A percentile compares a stretch with the other conserved stretches of the same genome.
phyloP scores from a whole-genome alignment of 2,113 vertebrate species.

The Leuciscus idus region DNA sequence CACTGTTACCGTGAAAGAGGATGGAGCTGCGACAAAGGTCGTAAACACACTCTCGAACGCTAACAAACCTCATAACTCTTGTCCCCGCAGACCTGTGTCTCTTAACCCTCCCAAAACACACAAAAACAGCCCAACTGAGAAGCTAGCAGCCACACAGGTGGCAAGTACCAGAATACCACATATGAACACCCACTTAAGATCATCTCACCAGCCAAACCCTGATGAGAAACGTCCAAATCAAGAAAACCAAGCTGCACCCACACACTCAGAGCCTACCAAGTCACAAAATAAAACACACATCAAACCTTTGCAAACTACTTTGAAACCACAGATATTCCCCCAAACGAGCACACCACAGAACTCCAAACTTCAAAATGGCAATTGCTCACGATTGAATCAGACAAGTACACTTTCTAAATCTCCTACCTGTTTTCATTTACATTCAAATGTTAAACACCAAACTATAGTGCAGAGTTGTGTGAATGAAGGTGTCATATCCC shows the following conservation, averaged over 20 bases:
- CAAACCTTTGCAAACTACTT: constrained; percentile 16
- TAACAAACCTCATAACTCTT: constrained; percentile 33
- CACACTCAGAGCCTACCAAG: constrained; percentile 21
- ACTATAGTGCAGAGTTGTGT: constrained; percentile 27
- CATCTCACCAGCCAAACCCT: not conserved
- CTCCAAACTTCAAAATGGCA: constrained; percentile 24
- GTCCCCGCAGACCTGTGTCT: not conserved
- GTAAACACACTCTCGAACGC: constrained; percentile 3
- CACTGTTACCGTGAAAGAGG: constrained; percentile 17
- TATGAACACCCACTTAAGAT: not conserved
- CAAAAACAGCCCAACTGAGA: constrained; percentile 16
- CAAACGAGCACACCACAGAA: constrained; percentile 26
- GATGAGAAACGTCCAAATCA: constrained; percentile 12
- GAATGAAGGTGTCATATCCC: constrained; percentile 29
- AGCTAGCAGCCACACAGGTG: not conserved
- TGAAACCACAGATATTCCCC: constrained; percentile 14
- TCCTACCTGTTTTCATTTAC: constrained; percentile 1
- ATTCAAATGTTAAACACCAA: constrained; percentile 29
- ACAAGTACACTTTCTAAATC: constrained; percentile 16
- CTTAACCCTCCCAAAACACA: not conserved
- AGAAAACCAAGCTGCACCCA: not conserved
- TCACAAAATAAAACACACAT: not conserved
- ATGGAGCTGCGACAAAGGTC: constrained; percentile 24
- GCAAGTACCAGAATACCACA: not conserved
- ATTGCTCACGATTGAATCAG: constrained; percentile 17